Evolutionary conservation across 2,888 invertebrate genomes (phyloP).

Genomic region (Drosophila rubida): DNA sequence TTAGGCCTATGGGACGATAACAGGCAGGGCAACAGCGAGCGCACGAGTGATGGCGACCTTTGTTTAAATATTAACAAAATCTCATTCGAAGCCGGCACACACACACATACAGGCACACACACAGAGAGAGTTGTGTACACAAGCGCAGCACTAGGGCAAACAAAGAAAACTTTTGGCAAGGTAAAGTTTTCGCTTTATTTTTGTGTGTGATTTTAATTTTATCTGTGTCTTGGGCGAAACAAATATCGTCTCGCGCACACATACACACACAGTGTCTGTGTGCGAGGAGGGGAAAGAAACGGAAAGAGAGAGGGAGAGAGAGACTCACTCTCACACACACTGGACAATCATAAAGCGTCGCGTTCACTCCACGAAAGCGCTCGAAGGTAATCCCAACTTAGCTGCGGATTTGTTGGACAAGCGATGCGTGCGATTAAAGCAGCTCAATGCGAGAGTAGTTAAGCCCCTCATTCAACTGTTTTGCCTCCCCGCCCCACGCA

Average conservation of each 20-base stretch:
- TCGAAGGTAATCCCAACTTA: constrained; percentile 30
- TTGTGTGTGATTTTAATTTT: constrained; percentile 69
- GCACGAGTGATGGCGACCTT: constrained; percentile 57
- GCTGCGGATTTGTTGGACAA: constrained; percentile 42
- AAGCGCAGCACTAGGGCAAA: constrained; percentile 14
- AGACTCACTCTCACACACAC: constrained; percentile 28
- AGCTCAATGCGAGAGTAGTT: constrained; percentile 19
- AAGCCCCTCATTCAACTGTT: background rate
- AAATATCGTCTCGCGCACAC: constrained; percentile 51
- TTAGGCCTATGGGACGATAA: constrained; percentile 66
- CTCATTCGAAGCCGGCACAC: constrained; percentile 38
- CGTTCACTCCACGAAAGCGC: background rate
- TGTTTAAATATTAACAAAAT: constrained; percentile 71
- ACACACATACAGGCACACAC: constrained; percentile 9
- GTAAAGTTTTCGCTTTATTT: constrained; percentile 42
- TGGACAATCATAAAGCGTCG: constrained; percentile 70
- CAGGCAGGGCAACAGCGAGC: constrained; percentile 29
- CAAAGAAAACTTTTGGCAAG: constrained; percentile 51
- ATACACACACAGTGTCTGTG: constrained; percentile 3
- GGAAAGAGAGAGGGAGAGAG: constrained; percentile 22
- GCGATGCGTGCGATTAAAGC: constrained; percentile 34
- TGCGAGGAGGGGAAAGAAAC: constrained; percentile 34
- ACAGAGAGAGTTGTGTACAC: constrained; percentile 11
- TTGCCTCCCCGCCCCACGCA: background rate
- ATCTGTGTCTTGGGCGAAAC: constrained; percentile 69